phyloP scores from a whole-genome alignment of 2,113 vertebrate genomes.

The Ochotona princeps region DNA sequence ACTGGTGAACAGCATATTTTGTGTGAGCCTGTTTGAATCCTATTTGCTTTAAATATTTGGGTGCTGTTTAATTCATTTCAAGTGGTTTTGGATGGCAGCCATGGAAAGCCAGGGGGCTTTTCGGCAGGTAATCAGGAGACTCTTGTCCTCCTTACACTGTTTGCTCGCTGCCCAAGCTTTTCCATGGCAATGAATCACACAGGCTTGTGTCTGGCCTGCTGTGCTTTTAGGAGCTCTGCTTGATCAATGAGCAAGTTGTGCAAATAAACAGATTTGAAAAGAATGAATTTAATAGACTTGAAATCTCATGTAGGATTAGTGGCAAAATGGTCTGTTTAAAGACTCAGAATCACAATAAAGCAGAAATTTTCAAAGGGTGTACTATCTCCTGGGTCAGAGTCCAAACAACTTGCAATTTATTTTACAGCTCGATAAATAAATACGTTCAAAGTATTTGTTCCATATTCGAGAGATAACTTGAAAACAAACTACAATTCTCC shows the following conservation, averaged over 20 bases:
- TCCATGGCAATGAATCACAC: constrained; percentile 57
- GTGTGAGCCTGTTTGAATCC: neutral
- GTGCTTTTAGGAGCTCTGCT: constrained; percentile 53
- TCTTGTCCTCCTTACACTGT: constrained; percentile 35
- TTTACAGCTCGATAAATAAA: neutral
- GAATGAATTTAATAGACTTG: constrained; percentile 41
- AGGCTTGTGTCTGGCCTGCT: neutral
- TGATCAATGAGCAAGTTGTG: constrained; percentile 56
- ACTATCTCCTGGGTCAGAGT: neutral
- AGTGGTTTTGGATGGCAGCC: constrained; percentile 16
- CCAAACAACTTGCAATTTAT: neutral
- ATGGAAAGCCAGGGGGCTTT: neutral
- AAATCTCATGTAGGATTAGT: constrained; percentile 14
- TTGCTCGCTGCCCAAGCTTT: neutral
- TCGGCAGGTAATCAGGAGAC: neutral
- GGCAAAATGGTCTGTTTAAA: constrained; percentile 6
- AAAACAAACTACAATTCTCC: neutral
- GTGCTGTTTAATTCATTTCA: neutral
- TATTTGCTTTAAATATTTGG: constrained; percentile 45
- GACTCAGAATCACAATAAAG: constrained; percentile 39
- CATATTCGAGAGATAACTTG: neutral
- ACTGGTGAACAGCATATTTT: neutral
- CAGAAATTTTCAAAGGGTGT: neutral
- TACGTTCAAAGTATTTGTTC: neutral
- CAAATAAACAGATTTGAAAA: constrained; percentile 64